Evolutionary conservation across 2,113 vertebrate species (phyloP).

Genomic region (Turnix velox): DNA sequence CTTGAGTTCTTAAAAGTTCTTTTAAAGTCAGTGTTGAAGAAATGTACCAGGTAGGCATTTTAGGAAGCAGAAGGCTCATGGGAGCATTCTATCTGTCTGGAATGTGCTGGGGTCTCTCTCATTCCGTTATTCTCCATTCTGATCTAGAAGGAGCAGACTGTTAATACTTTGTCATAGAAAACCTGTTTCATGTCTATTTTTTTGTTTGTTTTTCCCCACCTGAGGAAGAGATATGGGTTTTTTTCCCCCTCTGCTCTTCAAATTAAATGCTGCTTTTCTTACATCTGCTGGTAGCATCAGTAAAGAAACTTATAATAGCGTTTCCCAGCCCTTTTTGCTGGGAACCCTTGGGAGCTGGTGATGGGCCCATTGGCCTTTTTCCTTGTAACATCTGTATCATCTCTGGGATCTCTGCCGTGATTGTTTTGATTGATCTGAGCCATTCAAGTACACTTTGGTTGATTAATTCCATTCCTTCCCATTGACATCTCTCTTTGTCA

Average conservation of each 20-base stretch:
- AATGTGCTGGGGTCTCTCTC: not conserved
- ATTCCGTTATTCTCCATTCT: not conserved
- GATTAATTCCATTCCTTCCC: not conserved
- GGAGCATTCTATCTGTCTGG: fast-evolving
- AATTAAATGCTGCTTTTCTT: not conserved
- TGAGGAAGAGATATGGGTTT: not conserved
- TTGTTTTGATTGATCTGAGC: not conserved
- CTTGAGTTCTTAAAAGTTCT: no score
- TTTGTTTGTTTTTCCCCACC: not conserved
- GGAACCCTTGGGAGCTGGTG: not conserved
- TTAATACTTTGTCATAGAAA: not conserved
- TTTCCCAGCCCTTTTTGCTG: not conserved
- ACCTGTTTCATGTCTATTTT: not conserved
- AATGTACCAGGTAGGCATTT: not conserved
- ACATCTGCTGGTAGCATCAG: fast-evolving
- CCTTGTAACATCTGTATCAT: not conserved
- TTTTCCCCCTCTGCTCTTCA: not conserved
- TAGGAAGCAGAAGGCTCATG: not conserved
- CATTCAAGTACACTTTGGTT: not conserved
- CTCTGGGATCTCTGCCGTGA: not conserved
- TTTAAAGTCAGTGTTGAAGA: not conserved
- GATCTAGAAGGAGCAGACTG: not conserved
- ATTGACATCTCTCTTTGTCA: slow-evolving; percentile 11
- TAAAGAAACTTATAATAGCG: not conserved
- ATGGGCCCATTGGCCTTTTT: not conserved